Conservation (phyloP, 2,113 vertebrate genomes). For the Rhodinocichla rosea region DNA sequence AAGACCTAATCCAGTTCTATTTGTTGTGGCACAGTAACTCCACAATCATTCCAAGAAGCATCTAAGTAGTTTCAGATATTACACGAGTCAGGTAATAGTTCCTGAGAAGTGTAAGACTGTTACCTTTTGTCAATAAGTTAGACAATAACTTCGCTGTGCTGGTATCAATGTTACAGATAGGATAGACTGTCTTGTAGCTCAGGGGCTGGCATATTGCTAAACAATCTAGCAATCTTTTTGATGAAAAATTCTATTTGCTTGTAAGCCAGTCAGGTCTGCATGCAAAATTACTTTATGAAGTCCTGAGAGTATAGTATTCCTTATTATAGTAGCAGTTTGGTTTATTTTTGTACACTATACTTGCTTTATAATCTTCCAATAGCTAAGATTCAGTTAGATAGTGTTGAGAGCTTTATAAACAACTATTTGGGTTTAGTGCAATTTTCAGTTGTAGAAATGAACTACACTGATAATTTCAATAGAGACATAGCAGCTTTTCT, state of each 20-base stretch:
- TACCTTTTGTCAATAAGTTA: neutral
- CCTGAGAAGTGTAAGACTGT: neutral
- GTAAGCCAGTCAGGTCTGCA: neutral
- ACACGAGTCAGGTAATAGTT: neutral
- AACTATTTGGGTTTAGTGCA: neutral
- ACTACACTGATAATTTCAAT: neutral
- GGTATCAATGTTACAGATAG: neutral
- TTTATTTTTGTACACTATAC: neutral
- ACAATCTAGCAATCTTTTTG: neutral
- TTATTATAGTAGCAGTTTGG: neutral
- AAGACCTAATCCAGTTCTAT: neutral
- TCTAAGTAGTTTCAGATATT: neutral
- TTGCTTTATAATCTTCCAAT: neutral
- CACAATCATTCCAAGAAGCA: neutral
- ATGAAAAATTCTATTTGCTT: neutral
- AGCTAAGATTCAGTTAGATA: neutral
- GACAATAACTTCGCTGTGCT: neutral
- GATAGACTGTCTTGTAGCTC: neutral
- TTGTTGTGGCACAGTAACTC: neutral
- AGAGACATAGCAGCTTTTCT: neutral
- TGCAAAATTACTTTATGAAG: constrained; percentile 6
- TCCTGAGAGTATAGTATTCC: neutral
- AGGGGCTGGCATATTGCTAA: neutral
- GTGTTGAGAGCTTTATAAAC: neutral
- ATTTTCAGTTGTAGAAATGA: neutral